Evolutionary conservation across 2,113 vertebrate species (phyloP), one percentile per base, ranked within the genome.

Genomic region (Centropristis striata): DNA sequence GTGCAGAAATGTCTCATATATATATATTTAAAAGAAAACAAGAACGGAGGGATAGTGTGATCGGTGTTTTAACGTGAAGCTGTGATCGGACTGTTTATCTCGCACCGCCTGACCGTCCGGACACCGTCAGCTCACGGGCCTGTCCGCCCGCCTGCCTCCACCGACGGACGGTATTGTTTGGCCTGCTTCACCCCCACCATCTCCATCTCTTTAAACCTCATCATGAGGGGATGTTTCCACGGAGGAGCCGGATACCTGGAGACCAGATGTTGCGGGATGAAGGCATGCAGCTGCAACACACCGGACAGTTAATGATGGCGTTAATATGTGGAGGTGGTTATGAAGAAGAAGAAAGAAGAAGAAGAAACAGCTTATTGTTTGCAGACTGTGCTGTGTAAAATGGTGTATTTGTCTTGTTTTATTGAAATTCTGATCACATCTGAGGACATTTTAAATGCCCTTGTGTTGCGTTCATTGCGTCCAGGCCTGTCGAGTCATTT

Each of bases 1-100:
- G 64, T 80, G 25, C 69, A 80, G 61, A 90, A 84, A 88, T 85
- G 70, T 75, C 27, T 41, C n/a, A 71, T n/a, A 36, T 57, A 27
- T 14, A 47, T 32, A 27, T 2, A 39, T 39, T 8, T 37, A 37
- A 37, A 39, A 70, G 4, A 39, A 67, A 46, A 6, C 59, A 42
- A 5, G 20, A 46, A 39, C 3, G 27, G 14, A 37, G 25, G 20
- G 39, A 32, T 9, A 42, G 25, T 20, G 4, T 44, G 25, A 1
- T 44, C 21, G 15, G 36, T 13, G 4, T 49, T 66, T 67, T 16
- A 75, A n/a, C 18, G 8, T 20, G 20, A 18, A 27, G 68, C 21
- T 60, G 13, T 37, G 57, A 8, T 6, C 2, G 39, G 42, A 69
- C 21, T 44, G 50, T 64, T 58, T 15, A 14, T 67, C 63, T 50